Evolutionary conservation across 2,888 invertebrate species (phyloP), one percentile per base, ranked within the genome.

Genomic region (Dynastes hyllus): DNA sequence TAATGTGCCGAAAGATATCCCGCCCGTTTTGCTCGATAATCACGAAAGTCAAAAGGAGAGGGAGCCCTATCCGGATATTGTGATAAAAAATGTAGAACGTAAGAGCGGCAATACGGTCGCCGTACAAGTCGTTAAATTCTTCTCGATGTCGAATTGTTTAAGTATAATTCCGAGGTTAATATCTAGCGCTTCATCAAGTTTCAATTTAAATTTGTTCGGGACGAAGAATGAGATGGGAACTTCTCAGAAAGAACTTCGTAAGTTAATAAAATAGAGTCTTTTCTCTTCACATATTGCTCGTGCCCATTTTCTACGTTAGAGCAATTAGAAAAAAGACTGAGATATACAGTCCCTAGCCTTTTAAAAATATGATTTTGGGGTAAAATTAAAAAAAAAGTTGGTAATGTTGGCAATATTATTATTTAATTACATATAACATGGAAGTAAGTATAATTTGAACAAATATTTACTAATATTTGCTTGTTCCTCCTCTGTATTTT

Each of bases 241-340:
- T 79, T 77, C 77, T 79, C 70, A 78, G 78, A 50, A 75, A 78
- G 65, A 80, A 77, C 70, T 80, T 78, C 80, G 83, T 82, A 81
- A 83, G 80, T 82, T 37, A 5, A 5, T 37, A 4, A 37, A 37
- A 37, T 37, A 45, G 8, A 45, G 2, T 45, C 45, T 45, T 45
- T 45, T 45, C 9, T 6, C 6, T 45, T 11, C 8, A 8, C 2
- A 11, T 8, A 8, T 45, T 37, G 0, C 32, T 37, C 32, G 32
- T 37, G 5, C 32, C 9, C 8, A 45, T 45, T 11, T 45, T 45
- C 2, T 45, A 45, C 11, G 2, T 45, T 2, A 45, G 2, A 32
- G 0, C 32, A 32, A 32, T 32, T 32, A 4, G 3, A 32, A 32
- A 32, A 32, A 4, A 32, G 4, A 32, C 32, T 32, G 32, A 37